phyloP scores from a whole-genome alignment of 2,888 invertebrate genomes.

The Lissonota sp. region DNA sequence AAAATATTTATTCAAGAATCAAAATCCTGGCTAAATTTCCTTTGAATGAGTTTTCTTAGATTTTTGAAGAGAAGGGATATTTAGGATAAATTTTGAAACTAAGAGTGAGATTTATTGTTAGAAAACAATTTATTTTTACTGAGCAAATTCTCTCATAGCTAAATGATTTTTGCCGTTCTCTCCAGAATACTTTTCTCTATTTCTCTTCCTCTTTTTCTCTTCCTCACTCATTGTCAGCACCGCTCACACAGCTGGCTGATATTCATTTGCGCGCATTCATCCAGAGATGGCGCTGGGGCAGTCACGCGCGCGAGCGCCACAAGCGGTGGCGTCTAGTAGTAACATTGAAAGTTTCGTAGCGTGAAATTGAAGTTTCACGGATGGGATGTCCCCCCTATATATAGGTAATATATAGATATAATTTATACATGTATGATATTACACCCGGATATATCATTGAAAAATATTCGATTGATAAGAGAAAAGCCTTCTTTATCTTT shows the following conservation, averaged over 20 bases:
- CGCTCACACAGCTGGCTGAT: neutral
- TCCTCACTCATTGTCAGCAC: neutral
- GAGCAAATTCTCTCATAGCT: conserved; percentile 20
- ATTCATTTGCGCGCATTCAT: conserved; percentile 10
- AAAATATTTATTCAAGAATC: no score
- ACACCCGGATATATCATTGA: neutral
- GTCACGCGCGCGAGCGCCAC: conserved; percentile 9
- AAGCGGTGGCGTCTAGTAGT: conserved; percentile 45
- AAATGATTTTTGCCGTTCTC: conserved; percentile 34
- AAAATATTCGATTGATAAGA: no score
- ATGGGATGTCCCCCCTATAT: conserved; percentile 28
- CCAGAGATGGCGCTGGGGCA: conserved; percentile 8
- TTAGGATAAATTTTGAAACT: no score
- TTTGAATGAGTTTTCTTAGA: no score
- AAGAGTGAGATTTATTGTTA: no score
- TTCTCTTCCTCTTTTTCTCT: conserved; percentile 9
- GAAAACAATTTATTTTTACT: conserved; percentile 61
- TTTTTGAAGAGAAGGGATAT: no score
- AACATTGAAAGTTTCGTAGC: conserved; percentile 65
- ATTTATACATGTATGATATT: conserved; percentile 5
- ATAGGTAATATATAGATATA: no score
- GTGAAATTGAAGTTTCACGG: conserved; percentile 67
- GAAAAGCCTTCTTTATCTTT: neutral
- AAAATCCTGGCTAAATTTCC: no score
- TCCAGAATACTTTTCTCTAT: conserved; percentile 24